Base-by-base conservation (phyloP, 2,888 invertebrate species). In the Nomada lathburiana region DNA sequence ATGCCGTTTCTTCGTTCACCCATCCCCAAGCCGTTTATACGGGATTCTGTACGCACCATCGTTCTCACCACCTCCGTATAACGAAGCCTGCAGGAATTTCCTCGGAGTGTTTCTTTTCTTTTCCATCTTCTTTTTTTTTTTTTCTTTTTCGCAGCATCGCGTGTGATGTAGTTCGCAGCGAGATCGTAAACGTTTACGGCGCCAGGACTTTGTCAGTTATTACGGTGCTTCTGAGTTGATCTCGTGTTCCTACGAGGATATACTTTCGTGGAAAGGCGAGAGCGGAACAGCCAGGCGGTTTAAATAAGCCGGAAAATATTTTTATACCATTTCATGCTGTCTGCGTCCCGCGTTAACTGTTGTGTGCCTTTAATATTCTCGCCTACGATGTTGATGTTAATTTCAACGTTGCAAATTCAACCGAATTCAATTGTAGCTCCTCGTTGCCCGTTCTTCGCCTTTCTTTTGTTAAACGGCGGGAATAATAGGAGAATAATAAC, bases 201-300 rank as follows among this genome's bases (percentile, higher is more conserved):
- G 67, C 62, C 75, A 75, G 80, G 80, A 82, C 80, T 82, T 80
- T 82, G 82, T 82, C 75, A 75, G 82, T 82, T 82, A 81, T 82
- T 82, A 82, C 82, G 71, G 68, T 65, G 63, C 75, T 63, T 67
- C 67, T 70, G 67, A 63, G 75, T 71, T 82, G 82, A 80, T 82
- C 71, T 76, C 80, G 63, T 55, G 80, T 71, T 80, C 80, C 82
- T 67, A 62, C 57, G 81, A 76, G 75, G 42, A 76, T 76, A 68
- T 59, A 80, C 44, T 52, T 52, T 23, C 26, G 13, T 29, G 59
- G 68, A 60, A 73, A 73, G 29, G 52, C 72, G 73, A 69, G 50
- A 68, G 52, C 80, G 44, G 63, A 60, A 68, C 72, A 16, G 50
- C 60, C 23, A 29, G 62, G 26, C 50, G 36, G 60, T 69, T 81